phyloP scores from a whole-genome alignment of 2,113 vertebrate species.

The Sylvietta virens region DNA sequence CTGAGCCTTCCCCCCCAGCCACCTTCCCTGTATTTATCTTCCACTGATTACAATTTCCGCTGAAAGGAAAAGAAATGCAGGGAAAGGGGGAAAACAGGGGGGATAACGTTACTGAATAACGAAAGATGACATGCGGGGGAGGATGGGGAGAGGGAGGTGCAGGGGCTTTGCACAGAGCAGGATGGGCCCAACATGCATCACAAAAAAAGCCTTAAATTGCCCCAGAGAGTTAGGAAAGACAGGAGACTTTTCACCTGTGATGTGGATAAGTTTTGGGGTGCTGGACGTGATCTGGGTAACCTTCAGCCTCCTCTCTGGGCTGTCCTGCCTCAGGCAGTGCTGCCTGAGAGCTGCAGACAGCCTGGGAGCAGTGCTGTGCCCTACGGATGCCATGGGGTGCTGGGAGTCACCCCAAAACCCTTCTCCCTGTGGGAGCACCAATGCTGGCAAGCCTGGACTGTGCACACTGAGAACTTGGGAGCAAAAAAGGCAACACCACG shows the following conservation, averaged over 20 bases:
- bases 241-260: fast-evolving
- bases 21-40: conserved; percentile 26
- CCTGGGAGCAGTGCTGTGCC: background rate
- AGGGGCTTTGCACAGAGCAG: background rate
- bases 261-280: background rate
- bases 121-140: background rate
- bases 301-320: background rate
- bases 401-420: background rate
- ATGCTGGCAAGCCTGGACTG: background rate
- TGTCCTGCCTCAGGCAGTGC: background rate
- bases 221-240: background rate
- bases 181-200: background rate
- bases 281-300: background rate
- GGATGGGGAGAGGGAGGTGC: background rate
- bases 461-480: fast-evolving
- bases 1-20: background rate
- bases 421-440: background rate
- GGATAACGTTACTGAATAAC: background rate
- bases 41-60: conserved; percentile 41
- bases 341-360: background rate
- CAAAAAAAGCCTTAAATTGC: background rate
- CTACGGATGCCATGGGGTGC: fast-evolving
- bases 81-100: background rate
- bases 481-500: background rate
- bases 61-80: background rate